phyloP scores from a whole-genome alignment of 2,888 invertebrate genomes.

The Mamestra brassicae region DNA sequence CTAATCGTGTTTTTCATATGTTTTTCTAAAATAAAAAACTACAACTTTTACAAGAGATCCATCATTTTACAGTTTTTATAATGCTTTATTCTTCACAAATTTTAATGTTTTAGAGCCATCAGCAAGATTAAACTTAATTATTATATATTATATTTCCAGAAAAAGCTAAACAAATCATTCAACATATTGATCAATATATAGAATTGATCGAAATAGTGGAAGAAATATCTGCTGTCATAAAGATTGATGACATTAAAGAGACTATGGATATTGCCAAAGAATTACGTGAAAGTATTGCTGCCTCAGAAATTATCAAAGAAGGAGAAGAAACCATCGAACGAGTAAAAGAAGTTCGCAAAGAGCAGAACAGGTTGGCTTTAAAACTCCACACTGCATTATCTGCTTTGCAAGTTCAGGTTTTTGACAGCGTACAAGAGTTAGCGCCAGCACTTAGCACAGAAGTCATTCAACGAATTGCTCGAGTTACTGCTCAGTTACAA shows the following conservation, averaged over 20 bases:
- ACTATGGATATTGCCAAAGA: constrained; percentile 77
- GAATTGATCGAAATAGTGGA: constrained; percentile 82
- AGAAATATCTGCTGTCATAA: constrained; percentile 78
- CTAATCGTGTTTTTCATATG: neutral
- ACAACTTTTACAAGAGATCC: neutral
- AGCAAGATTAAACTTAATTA: neutral
- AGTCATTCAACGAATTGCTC: constrained; percentile 73
- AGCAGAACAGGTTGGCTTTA: constrained; percentile 72
- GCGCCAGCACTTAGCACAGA: constrained; percentile 69
- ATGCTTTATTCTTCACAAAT: constrained; percentile 14
- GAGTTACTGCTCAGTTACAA: constrained; percentile 77
- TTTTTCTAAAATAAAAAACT: neutral
- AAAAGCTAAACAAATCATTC: constrained; percentile 70
- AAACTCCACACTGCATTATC: constrained; percentile 77
- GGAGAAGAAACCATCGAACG: constrained; percentile 46
- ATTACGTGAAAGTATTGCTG: constrained; percentile 73
- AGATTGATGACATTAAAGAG: constrained; percentile 77
- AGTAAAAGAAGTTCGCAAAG: constrained; percentile 45
- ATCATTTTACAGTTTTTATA: neutral
- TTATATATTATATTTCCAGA: constrained; percentile 72
- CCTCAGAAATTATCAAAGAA: constrained; percentile 55
- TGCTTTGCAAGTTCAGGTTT: constrained; percentile 74
- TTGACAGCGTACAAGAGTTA: constrained; percentile 75
- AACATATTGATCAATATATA: constrained; percentile 82
- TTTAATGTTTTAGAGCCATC: neutral